Percentiles rank a stretch among this genome's conserved stretches.
phyloP scores from a whole-genome alignment of 1,140 invertebrate species.

The Aethina tumida region DNA sequence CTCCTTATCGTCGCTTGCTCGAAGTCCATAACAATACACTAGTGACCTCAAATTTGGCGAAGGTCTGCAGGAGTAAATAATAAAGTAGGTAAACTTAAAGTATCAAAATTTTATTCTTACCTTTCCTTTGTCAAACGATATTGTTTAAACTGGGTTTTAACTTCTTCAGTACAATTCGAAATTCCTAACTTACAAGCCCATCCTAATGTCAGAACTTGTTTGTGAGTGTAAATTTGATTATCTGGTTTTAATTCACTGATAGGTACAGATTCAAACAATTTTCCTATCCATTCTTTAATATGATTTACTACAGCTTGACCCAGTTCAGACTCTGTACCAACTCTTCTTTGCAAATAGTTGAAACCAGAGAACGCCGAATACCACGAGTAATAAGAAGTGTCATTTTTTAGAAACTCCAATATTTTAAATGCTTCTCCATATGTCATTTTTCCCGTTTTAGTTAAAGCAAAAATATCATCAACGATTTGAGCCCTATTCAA shows the following conservation, averaged over 20 bases:
- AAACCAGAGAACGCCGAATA: constrained; percentile 46
- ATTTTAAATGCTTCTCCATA: constrained; percentile 45
- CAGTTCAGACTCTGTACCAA: constrained; percentile 25
- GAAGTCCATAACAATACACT: constrained; percentile 40
- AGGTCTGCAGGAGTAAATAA: background rate
- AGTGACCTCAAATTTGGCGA: background rate
- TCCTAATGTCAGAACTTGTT: constrained; percentile 35
- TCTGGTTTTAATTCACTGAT: constrained; percentile 18
- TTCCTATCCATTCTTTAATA: background rate
- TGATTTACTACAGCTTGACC: constrained; percentile 16
- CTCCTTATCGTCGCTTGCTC: constrained; percentile 8
- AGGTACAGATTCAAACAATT: background rate
- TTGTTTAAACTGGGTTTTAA: constrained; percentile 26
- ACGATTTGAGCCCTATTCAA: constrained; percentile 46
- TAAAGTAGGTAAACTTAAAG: too few relatives aligned
- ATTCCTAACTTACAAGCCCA: constrained; percentile 43
- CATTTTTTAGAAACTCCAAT: constrained; percentile 47
- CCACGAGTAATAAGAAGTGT: constrained; percentile 58
- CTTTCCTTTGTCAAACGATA: too few relatives aligned
- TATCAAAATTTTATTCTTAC: too few relatives aligned
- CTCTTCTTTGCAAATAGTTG: constrained; percentile 37
- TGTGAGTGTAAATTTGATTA: constrained; percentile 31
- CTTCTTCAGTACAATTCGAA: constrained; percentile 35
- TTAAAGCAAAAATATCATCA: constrained; percentile 41
- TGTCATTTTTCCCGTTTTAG: constrained; percentile 34